Evolutionary conservation across 2,888 invertebrate species (phyloP).

Genomic region (Ophion ventricosus): DNA sequence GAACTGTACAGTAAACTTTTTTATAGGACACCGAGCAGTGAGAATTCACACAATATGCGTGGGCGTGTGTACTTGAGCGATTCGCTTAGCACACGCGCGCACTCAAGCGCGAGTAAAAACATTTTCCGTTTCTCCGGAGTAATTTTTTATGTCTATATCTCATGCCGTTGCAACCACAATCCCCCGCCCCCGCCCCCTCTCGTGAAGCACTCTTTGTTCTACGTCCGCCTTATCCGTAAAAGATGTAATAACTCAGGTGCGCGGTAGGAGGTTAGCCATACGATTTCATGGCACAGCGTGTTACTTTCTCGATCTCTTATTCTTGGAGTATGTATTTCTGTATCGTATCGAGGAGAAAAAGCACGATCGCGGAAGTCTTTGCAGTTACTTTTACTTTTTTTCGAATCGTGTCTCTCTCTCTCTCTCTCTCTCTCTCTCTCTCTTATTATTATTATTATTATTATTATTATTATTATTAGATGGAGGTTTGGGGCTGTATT

Average conservation of each 20-base stretch:
- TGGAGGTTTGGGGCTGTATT: too few relatives aligned
- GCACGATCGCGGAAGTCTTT: constrained; percentile 22
- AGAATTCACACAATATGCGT: too few relatives aligned
- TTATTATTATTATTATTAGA: too few relatives aligned
- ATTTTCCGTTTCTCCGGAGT: too few relatives aligned
- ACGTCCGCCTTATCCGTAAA: constrained; percentile 49
- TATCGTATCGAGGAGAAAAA: constrained; percentile 22
- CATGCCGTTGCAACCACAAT: neutral
- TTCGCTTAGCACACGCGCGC: too few relatives aligned
- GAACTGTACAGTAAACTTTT: too few relatives aligned
- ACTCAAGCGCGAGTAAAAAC: too few relatives aligned
- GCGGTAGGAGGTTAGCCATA: constrained; percentile 37
- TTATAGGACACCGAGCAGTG: too few relatives aligned
- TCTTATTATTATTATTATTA: neutral
- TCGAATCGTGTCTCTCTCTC: constrained; percentile 9
- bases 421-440: constrained; percentile 6
- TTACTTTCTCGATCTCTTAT: constrained; percentile 40
- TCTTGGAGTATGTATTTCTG: constrained; percentile 13
- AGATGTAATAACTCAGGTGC: constrained; percentile 57
- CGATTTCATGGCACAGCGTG: constrained; percentile 40
- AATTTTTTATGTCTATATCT: too few relatives aligned
- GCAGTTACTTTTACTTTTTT: constrained; percentile 47
- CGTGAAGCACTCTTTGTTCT: constrained; percentile 27
- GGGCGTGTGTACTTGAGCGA: too few relatives aligned
- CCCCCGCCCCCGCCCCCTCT: neutral